These are phyloP conservation scores for Apogon hyalosoma DNA, from an alignment of 2,797 vertebrate species.

Conservation along the genomic window DNA sequence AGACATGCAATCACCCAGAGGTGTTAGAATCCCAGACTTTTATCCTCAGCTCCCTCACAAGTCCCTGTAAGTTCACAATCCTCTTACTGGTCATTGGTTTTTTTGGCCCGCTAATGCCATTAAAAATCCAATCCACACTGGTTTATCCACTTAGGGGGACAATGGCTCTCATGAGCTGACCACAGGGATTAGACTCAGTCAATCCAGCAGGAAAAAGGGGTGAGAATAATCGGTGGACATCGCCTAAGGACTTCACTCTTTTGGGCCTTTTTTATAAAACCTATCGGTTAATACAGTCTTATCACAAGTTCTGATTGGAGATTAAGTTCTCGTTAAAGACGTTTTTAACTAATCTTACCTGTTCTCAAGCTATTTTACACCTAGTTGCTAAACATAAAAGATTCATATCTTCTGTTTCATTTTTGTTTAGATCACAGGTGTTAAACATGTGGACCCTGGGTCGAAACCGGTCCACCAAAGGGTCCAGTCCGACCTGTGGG, in stretches of 20 bases:
- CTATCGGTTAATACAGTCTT: neutral
- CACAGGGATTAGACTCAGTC: conserved; percentile 61
- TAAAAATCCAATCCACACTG: conserved; percentile 61
- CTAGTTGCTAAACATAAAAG: conserved; percentile 13
- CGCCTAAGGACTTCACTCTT: neutral
- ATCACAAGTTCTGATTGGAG: neutral
- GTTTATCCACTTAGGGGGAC: conserved; percentile 73
- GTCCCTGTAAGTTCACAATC: conserved; percentile 63
- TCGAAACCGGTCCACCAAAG: too few relatives aligned
- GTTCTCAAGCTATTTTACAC: too few relatives aligned
- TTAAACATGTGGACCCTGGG: too few relatives aligned
- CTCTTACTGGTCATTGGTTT: conserved; percentile 69
- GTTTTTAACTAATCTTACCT: too few relatives aligned
- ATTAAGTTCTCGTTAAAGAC: too few relatives aligned
- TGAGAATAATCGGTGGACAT: conserved; percentile 17
- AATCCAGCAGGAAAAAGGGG: conserved; percentile 36
- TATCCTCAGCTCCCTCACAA: conserved; percentile 14
- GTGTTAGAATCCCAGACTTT: conserved; percentile 9
- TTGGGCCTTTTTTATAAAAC: conserved; percentile 6
- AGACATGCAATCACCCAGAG: conserved; percentile 13
- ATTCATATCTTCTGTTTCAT: neutral
- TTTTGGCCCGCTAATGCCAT: conserved; percentile 58
- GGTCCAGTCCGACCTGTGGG: too few relatives aligned
- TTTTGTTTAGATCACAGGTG: too few relatives aligned
- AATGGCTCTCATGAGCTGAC: conserved; percentile 49